Conservation (phyloP, 2,797 vertebrate species). For the Pantherophis alleghaniensis region DNA sequence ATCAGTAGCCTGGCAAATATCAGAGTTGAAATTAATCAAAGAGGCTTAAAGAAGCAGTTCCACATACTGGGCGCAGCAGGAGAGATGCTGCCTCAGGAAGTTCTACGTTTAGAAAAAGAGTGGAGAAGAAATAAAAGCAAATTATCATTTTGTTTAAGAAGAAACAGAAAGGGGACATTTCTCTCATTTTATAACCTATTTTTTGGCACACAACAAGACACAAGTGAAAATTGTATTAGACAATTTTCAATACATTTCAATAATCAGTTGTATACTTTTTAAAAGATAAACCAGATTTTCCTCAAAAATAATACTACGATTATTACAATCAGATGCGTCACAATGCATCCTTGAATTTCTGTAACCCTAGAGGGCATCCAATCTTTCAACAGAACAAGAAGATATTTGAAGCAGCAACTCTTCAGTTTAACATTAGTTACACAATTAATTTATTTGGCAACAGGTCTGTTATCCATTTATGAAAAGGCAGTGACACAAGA, state of each 20-base stretch:
- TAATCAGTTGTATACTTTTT: background rate
- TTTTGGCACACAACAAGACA: background rate
- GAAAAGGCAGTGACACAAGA: background rate
- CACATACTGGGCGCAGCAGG: slow-evolving; percentile 65
- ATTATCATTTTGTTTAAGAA: background rate
- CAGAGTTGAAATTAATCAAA: slow-evolving; percentile 74
- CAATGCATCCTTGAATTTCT: background rate
- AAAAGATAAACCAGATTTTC: background rate
- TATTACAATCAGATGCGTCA: background rate
- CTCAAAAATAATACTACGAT: background rate
- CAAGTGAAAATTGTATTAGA: rapidly evolving
- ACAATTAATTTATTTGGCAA: background rate
- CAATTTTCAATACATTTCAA: background rate
- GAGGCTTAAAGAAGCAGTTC: slow-evolving; percentile 58
- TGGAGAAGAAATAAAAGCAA: slow-evolving; percentile 36
- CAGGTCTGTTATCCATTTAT: background rate
- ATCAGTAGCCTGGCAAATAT: slow-evolving; percentile 76
- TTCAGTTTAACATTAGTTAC: background rate
- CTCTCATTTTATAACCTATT: background rate
- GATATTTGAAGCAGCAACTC: background rate
- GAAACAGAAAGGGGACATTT: background rate
- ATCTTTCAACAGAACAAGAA: background rate
- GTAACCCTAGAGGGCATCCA: background rate
- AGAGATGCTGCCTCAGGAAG: slow-evolving; percentile 67
- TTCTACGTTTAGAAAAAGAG: slow-evolving; percentile 20